Percentiles rank a stretch among this genome's conserved stretches.
Conservation (phyloP, 2,113 vertebrate genomes). For the Stictonetta naevosa region DNA sequence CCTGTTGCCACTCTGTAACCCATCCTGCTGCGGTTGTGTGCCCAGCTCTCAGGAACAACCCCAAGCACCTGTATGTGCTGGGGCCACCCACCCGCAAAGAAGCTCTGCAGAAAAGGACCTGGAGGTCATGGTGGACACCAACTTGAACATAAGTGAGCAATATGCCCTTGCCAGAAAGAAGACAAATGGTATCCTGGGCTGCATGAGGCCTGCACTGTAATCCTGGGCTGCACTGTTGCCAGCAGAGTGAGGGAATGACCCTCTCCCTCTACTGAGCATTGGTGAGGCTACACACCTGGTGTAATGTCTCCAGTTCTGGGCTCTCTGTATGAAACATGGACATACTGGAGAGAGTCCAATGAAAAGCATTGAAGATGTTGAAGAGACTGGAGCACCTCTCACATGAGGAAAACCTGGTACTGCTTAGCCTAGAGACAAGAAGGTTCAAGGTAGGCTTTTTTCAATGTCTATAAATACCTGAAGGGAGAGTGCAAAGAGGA, state of each 20-base stretch:
- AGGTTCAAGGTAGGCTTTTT: neutral
- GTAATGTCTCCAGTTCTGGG: neutral
- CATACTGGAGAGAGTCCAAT: neutral
- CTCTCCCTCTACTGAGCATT: neutral
- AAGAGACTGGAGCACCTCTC: neutral
- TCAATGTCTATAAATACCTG: neutral
- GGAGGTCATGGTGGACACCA: neutral
- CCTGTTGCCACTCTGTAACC: neutral
- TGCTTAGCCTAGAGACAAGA: neutral
- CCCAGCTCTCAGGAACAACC: neutral
- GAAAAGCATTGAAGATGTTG: neutral
- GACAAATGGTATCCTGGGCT: neutral
- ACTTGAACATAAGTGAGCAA: neutral
- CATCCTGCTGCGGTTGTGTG: neutral
- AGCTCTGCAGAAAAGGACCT: neutral
- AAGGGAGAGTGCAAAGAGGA: neutral
- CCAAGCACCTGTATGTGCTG: neutral
- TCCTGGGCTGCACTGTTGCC: neutral
- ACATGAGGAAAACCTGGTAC: neutral
- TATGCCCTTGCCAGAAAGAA: neutral
- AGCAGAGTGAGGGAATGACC: neutral
- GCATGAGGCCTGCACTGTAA: neutral
- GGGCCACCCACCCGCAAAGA: neutral
- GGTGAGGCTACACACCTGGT: neutral
- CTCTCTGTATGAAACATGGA: neutral